Conservation (phyloP, 2,797 vertebrate genomes). For the Anguilla marmorata region DNA sequence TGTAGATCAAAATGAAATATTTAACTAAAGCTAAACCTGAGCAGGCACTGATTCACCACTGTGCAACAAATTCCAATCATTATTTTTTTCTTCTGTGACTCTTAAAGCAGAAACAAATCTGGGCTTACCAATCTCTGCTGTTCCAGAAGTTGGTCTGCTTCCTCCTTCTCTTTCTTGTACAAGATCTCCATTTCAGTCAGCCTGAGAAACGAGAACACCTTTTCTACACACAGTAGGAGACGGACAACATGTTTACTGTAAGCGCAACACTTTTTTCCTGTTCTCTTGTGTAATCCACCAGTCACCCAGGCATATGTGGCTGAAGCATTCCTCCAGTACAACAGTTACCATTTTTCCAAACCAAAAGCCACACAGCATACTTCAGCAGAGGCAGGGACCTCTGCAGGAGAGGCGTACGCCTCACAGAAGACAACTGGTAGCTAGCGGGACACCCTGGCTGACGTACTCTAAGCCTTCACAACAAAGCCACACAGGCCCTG, state of each 20-base stretch:
- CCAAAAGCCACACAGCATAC: not conserved
- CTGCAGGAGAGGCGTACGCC: not conserved
- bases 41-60: not conserved
- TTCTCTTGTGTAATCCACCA: not conserved
- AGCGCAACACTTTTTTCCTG: not conserved
- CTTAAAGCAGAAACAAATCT: constrained; percentile 2
- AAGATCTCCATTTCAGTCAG: constrained; percentile 99
- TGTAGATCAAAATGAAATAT: not conserved
- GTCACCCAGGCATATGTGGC: not conserved
- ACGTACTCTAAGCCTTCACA: not conserved
- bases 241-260: not conserved
- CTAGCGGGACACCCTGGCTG: not conserved
- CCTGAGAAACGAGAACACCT: constrained; percentile 60
- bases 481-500: not conserved
- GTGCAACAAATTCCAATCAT: not conserved
- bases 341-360: not conserved
- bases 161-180: constrained; percentile 98
- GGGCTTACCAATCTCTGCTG: constrained; percentile 96
- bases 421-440: not conserved
- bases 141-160: constrained; percentile 95
- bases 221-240: not conserved
- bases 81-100: not conserved
- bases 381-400: not conserved
- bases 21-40: not conserved
- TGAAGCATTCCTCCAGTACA: not conserved